A percentile compares a stretch with the other conserved stretches of the same genome.
Evolutionary conservation across 2,113 vertebrate genomes (phyloP).

Genomic region (Pelmatolapia mariae): DNA sequence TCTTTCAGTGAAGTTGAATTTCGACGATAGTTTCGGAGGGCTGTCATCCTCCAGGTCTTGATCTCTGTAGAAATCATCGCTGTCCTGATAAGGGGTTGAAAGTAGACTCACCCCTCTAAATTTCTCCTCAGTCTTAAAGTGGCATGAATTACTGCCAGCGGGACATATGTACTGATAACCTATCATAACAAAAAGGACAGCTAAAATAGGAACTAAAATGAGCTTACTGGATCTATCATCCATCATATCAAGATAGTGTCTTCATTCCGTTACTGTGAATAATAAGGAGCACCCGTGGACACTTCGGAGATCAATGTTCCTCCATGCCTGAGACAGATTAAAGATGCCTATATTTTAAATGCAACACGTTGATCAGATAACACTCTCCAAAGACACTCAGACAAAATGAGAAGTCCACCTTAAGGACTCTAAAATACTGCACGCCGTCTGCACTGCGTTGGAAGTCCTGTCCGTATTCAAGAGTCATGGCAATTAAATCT

Average conservation of each 20-base stretch:
- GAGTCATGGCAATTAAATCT: constrained; percentile 30
- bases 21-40: constrained; percentile 64
- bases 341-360: constrained; percentile 26
- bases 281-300: constrained; percentile 30
- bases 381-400: neutral
- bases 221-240: constrained; percentile 92
- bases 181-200: constrained; percentile 89
- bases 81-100: constrained; percentile 55
- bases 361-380: constrained; percentile 53
- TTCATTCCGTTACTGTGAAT: constrained; percentile 68
- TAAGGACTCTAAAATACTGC: neutral
- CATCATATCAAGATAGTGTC: constrained; percentile 73
- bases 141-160: constrained; percentile 72
- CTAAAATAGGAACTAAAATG: constrained; percentile 86
- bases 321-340: constrained; percentile 15
- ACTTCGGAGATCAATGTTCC: constrained; percentile 31
- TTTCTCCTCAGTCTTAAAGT: constrained; percentile 70
- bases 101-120: constrained; percentile 65
- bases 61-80: constrained; percentile 70
- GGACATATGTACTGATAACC: constrained; percentile 92
- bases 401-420: neutral
- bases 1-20: constrained; percentile 84
- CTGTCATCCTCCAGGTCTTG: constrained; percentile 77
- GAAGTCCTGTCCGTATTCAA: constrained; percentile 24
- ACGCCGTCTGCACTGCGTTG: constrained; percentile 2